A percentile compares a stretch with the other conserved stretches of the same genome.
Conservation (phyloP, 2,113 vertebrate genomes). For the Phaethornis superciliosus region DNA sequence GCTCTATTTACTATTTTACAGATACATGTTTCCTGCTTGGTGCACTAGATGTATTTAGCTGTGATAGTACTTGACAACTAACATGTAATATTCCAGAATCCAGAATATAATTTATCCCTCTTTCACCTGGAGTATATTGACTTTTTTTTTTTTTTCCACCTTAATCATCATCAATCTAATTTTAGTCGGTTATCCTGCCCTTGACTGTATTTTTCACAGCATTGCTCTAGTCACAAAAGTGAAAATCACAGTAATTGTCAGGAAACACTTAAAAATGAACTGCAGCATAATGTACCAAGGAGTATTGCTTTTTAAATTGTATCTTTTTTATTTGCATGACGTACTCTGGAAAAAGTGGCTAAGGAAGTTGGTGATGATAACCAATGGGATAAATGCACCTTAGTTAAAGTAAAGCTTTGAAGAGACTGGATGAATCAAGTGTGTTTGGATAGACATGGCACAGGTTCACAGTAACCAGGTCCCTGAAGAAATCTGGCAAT, state of each 20-base stretch:
- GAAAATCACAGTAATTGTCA: not conserved
- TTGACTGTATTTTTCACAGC: not conserved
- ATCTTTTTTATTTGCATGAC: not conserved
- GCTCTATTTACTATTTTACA: not conserved
- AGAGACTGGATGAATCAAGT: not conserved
- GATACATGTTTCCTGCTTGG: not conserved
- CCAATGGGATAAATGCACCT: not conserved
- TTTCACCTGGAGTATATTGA: not conserved
- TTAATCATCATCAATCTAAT: not conserved
- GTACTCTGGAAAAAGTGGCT: not conserved
- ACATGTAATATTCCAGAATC: not conserved
- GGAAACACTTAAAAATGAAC: not conserved
- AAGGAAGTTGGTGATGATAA: not conserved
- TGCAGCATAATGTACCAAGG: not conserved
- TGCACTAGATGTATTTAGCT: not conserved
- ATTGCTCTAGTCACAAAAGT: not conserved
- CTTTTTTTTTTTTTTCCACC: not conserved
- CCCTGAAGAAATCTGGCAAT: not conserved
- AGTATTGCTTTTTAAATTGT: not conserved
- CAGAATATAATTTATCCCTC: not conserved
- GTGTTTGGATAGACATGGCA: not conserved
- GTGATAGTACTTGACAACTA: not conserved
- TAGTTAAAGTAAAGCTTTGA: not conserved
- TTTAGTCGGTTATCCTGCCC: not conserved
- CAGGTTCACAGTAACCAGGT: not conserved